Conservation (phyloP, 2,888 invertebrate species). For the Aphodius sticticus region DNA sequence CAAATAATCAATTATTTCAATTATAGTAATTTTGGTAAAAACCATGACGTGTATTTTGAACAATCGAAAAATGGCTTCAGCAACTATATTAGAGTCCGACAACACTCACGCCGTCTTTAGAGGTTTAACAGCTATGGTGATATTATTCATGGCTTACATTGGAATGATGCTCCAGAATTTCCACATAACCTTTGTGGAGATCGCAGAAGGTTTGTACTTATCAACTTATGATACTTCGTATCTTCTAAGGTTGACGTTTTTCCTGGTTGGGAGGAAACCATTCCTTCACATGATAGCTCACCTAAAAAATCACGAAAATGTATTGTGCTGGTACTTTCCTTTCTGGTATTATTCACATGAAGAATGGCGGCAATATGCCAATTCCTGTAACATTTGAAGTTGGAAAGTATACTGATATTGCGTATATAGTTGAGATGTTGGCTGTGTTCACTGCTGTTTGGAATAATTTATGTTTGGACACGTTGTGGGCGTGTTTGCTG, state of each 20-base stretch:
- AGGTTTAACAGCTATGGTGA: slow-evolving; percentile 18
- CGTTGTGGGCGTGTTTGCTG: slow-evolving; percentile 46
- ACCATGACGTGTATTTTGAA: too few species aligned
- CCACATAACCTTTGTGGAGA: slow-evolving; percentile 27
- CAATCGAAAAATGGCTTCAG: too few species aligned
- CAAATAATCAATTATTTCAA: too few species aligned
- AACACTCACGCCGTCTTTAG: background rate
- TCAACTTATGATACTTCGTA: slow-evolving; percentile 35
- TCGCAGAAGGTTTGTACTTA: slow-evolving; percentile 31
- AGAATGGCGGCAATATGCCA: slow-evolving; percentile 29
- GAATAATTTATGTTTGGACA: slow-evolving; percentile 47
- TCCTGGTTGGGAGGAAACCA: slow-evolving; percentile 31
- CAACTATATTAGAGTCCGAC: too few species aligned
- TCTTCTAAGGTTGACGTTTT: slow-evolving; percentile 31
- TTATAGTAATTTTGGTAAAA: too few species aligned
- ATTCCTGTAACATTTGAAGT: slow-evolving; percentile 32
- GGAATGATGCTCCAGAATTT: slow-evolving; percentile 32
- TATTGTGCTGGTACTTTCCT: slow-evolving; percentile 25
- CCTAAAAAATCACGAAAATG: slow-evolving; percentile 33
- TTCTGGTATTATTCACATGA: slow-evolving; percentile 25
- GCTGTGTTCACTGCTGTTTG: slow-evolving; percentile 41
- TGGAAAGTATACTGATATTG: slow-evolving; percentile 25
- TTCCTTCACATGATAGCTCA: slow-evolving; percentile 35
- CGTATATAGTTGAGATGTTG: slow-evolving; percentile 39
- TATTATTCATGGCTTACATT: slow-evolving; percentile 29